Evolutionary conservation across 1,140 invertebrate genomes (phyloP).

Genomic region (Muscidifurax raptorellus): DNA sequence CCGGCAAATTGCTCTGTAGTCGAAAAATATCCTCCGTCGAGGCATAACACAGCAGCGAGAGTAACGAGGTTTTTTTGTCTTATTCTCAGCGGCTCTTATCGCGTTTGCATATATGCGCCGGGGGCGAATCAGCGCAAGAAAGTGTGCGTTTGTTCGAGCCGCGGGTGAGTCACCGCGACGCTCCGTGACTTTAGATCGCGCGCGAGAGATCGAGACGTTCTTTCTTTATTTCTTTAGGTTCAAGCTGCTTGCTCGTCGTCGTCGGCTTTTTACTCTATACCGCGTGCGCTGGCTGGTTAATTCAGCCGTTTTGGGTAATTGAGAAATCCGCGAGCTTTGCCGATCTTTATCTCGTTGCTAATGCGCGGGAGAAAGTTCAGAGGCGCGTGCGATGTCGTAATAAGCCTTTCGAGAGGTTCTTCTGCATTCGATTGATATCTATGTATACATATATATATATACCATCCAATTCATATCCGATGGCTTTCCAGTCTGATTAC

Average conservation of each 20-base stretch:
- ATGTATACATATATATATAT: no score
- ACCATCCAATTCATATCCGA: background rate
- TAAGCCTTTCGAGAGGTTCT: background rate
- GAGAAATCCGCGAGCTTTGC: constrained; percentile 30
- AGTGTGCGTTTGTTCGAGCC: constrained; percentile 50
- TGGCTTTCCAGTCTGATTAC: background rate
- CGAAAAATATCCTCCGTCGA: background rate
- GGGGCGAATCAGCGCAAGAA: constrained; percentile 57
- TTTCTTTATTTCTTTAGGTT: background rate
- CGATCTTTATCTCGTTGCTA: background rate
- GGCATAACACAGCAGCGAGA: background rate
- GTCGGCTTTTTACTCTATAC: no score
- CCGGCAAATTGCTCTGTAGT: constrained; percentile 5
- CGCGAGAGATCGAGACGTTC: constrained; percentile 57
- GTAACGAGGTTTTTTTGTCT: constrained; percentile 14
- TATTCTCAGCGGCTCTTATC: constrained; percentile 45
- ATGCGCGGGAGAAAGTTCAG: background rate
- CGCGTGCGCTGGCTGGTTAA: background rate
- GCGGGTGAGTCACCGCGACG: constrained; percentile 20
- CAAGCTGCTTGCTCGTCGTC: no score
- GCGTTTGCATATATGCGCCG: constrained; percentile 47
- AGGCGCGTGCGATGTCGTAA: background rate
- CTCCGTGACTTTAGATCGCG: background rate
- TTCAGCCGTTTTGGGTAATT: background rate
- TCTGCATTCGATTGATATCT: background rate